Percentiles rank a stretch among this genome's conserved stretches.
Evolutionary conservation across 2,113 vertebrate species (phyloP).

Genomic region (Dasypus novemcinctus): DNA sequence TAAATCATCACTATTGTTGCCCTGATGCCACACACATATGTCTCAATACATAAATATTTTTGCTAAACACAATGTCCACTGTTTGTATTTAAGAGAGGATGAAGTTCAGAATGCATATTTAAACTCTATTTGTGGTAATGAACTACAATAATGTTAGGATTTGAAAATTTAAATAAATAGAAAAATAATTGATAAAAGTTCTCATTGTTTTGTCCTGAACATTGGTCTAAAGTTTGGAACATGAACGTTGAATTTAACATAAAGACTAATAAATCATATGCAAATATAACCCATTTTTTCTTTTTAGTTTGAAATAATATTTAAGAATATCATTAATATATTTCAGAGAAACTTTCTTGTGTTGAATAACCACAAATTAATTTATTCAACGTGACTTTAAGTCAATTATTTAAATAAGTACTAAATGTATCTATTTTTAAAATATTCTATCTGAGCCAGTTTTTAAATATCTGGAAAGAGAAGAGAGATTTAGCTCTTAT

Average conservation of each 20-base stretch:
- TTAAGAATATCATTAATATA: neutral
- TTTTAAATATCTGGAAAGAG: neutral
- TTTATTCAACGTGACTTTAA: neutral
- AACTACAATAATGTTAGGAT: neutral
- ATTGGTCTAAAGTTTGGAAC: neutral
- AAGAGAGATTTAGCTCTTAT: neutral
- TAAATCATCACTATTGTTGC: neutral
- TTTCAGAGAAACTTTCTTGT: neutral
- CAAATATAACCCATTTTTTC: neutral
- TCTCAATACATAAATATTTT: neutral
- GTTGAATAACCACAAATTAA: constrained; percentile 4
- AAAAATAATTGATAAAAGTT: neutral
- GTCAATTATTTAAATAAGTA: neutral
- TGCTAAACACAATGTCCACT: neutral
- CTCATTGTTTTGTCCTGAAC: neutral
- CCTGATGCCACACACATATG: neutral
- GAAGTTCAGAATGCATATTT: neutral
- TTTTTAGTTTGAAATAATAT: neutral
- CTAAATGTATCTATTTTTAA: neutral
- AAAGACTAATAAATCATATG: neutral
- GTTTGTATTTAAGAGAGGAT: neutral
- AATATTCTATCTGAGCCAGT: neutral
- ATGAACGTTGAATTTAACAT: neutral
- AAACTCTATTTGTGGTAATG: constrained; percentile 31
- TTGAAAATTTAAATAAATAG: constrained; percentile 21